Evolutionary conservation across 2,888 invertebrate species (phyloP).

Genomic region (Liodrosophila aerea): DNA sequence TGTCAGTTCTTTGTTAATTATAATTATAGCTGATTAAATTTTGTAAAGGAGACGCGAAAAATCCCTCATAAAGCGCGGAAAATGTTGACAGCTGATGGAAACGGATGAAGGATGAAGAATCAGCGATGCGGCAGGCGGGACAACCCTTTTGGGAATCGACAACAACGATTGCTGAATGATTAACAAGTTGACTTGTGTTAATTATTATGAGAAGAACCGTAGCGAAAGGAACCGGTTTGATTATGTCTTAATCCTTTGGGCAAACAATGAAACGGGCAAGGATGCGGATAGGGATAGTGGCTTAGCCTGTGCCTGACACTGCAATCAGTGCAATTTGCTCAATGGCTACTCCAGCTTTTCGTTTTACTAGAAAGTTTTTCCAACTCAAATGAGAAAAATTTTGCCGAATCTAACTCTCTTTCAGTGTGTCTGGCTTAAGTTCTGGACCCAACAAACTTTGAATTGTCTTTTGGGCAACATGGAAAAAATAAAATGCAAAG

Average conservation of each 20-base stretch:
- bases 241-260: slow-evolving; percentile 59
- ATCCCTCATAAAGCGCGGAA: slow-evolving; percentile 27
- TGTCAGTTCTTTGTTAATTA: slow-evolving; percentile 66
- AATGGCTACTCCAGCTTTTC: background rate
- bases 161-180: slow-evolving; percentile 68
- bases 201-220: slow-evolving; percentile 48
- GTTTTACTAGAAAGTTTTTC: no score
- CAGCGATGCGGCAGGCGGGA: slow-evolving; percentile 46
- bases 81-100: slow-evolving; percentile 79
- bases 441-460: slow-evolving; percentile 19
- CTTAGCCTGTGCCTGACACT: slow-evolving; percentile 15
- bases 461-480: slow-evolving; percentile 18
- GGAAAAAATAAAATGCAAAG: slow-evolving; percentile 3
- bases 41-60: slow-evolving; percentile 30
- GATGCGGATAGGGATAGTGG: background rate
- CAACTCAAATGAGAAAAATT: no score
- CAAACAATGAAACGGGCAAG: slow-evolving; percentile 43
- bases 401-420: slow-evolving; percentile 13
- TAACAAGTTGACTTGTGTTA: slow-evolving; percentile 77
- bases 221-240: slow-evolving; percentile 43
- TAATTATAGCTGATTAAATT: slow-evolving; percentile 66
- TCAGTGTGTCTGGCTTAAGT: slow-evolving; percentile 13
- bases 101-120: no score
- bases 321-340: slow-evolving; percentile 44
- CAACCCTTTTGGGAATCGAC: slow-evolving; percentile 68